phyloP scores from a whole-genome alignment of 64 coral and sea anemone species.

The Porites lutea region DNA sequence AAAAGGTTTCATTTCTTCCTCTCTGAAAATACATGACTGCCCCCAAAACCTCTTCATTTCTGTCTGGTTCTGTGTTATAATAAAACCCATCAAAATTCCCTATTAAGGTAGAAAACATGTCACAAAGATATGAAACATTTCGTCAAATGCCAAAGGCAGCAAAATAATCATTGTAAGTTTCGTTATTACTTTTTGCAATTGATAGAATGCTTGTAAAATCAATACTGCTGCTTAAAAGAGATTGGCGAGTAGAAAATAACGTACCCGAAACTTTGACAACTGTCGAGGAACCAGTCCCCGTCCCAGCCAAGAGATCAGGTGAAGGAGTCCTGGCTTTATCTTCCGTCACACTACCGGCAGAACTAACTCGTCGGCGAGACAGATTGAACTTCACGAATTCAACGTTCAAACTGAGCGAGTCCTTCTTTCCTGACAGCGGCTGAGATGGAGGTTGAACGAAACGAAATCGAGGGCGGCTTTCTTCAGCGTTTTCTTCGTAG shows the following conservation, averaged over 20 bases:
- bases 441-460: slow-evolving; percentile 84
- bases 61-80: too few relatives aligned
- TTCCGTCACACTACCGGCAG: slow-evolving; percentile 31
- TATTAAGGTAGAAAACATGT: too few relatives aligned
- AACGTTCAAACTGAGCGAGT: slow-evolving; percentile 94
- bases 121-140: too few relatives aligned
- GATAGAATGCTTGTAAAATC: background rate
- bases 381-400: slow-evolving; percentile 99
- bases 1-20: too few relatives aligned
- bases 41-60: too few relatives aligned
- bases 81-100: too few relatives aligned
- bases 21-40: too few relatives aligned
- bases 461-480: slow-evolving; percentile 55
- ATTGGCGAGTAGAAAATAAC: background rate
- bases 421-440: slow-evolving; percentile 94
- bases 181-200: too few relatives aligned
- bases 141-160: too few relatives aligned
- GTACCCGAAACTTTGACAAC: slow-evolving; percentile 98
- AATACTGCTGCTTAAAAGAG: background rate
- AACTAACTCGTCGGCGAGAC: slow-evolving; percentile 82
- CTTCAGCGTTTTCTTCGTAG: slow-evolving; percentile 59
- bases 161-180: too few relatives aligned
- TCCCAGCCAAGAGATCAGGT: slow-evolving; percentile 72
- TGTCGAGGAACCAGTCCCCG: slow-evolving; percentile 72
- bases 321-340: slow-evolving; percentile 63